These are phyloP conservation scores for Cyphomyrus plagiostoma DNA, from an alignment of 2,113 vertebrate species.

Conservation along the genomic window DNA sequence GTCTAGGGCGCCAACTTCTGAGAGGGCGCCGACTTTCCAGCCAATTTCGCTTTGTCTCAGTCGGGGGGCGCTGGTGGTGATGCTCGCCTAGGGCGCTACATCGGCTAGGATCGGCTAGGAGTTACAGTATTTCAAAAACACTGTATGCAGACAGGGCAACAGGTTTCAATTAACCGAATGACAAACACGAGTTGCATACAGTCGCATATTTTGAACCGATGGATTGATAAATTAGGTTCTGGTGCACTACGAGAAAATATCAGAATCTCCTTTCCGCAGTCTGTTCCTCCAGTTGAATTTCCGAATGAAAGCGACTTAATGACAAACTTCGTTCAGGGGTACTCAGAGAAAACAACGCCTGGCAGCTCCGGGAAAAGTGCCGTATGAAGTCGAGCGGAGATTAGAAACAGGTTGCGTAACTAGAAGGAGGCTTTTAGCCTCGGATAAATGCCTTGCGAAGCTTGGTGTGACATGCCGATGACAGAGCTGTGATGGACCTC, in stretches of 20 bases:
- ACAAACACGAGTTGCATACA: neutral
- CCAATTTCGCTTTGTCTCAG: neutral
- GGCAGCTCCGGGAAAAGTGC: neutral
- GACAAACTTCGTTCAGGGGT: neutral
- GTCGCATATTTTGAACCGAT: neutral
- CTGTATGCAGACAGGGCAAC: neutral
- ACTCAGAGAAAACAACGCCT: neutral
- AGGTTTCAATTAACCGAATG: neutral
- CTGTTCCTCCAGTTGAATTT: neutral
- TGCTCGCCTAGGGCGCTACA: neutral
- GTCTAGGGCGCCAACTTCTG: neutral
- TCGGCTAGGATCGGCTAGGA: neutral
- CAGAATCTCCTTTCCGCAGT: neutral
- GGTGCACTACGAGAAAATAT: neutral
- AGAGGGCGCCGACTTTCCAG: neutral
- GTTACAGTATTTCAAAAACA: neutral
- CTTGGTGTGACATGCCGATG: neutral
- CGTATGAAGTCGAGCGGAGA: neutral
- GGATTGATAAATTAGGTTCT: neutral
- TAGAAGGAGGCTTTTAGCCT: neutral
- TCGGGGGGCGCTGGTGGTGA: neutral
- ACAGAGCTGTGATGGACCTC: neutral
- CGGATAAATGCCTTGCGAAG: neutral
- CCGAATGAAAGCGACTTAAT: neutral
- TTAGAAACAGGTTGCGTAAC: constrained; percentile 2